Evolutionary conservation across 2,888 invertebrate genomes (phyloP).

Genomic region (Mythimna loreyi): DNA sequence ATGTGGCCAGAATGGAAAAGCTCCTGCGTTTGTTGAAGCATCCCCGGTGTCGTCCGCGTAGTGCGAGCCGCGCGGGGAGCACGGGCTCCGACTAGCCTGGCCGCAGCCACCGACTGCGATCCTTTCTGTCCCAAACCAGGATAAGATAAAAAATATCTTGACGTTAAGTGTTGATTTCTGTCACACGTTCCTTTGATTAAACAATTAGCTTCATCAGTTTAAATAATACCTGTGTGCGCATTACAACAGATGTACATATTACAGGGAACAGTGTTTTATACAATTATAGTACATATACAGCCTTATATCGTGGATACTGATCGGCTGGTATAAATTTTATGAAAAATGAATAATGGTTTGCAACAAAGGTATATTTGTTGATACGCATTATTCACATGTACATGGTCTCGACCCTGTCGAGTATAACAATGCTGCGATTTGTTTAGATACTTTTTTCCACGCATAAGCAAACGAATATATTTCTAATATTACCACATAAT

Average conservation of each 20-base stretch:
- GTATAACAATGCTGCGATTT: conserved; percentile 89
- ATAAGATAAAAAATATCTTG: conserved; percentile 87
- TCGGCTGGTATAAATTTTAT: conserved; percentile 53
- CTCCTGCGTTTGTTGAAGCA: conserved; percentile 70
- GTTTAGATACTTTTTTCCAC: conserved; percentile 89
- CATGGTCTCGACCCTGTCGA: conserved; percentile 79
- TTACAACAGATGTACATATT: not conserved
- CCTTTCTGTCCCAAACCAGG: conserved; percentile 86
- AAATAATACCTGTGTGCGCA: conserved; percentile 19
- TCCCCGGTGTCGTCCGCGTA: conserved; percentile 63
- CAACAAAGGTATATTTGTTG: conserved; percentile 58
- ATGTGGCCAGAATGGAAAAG: conserved; percentile 79
- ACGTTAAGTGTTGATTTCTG: conserved; percentile 76
- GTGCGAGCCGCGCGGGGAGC: conserved; percentile 60
- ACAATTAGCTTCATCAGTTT: conserved; percentile 59
- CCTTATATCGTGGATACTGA: conserved; percentile 36
- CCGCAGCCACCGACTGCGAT: conserved; percentile 75
- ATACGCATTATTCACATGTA: conserved; percentile 71
- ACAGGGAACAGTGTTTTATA: not conserved
- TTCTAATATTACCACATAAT: conserved; percentile 91
- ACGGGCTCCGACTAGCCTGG: conserved; percentile 73
- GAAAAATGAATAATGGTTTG: conserved; percentile 59
- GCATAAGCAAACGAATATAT: conserved; percentile 89
- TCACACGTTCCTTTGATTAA: conserved; percentile 72
- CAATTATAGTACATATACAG: conserved; percentile 12